Base-by-base conservation (phyloP, 2,113 vertebrate species). In the Oenanthe melanoleuca region DNA sequence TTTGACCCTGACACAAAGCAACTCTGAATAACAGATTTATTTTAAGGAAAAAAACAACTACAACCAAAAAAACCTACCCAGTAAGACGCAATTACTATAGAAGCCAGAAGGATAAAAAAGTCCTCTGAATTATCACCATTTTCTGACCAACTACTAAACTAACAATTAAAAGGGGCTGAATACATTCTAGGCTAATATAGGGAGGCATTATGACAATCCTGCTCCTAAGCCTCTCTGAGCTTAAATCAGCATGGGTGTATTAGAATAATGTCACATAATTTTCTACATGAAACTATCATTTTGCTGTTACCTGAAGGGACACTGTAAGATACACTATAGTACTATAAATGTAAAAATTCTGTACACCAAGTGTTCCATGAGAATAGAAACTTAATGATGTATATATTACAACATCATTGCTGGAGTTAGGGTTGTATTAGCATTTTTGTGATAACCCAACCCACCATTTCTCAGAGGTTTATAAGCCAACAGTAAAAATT, bases 301-400 rank as follows among this genome's bases (percentile, higher is more conserved):
- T 96, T 50, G 6, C 52, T 95, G 61, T 95, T 96, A 97, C 95
- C 97, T 97, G 92, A 85, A 97, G 96, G 94, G 63, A 97, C 92
- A 89, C 72, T 86, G 74, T 93, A 93, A 95, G 91, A 95, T 82
- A 96, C 82, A 63, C 86, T 82, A 72, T 86, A 95, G 56, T 84
- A 92, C 92, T 95, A 95, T 93, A 95, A 97, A 97, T 97, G 96
- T 97, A 97, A 97, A 97, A 97, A 97, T 95, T 93, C 95, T 86
- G 90, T 95, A 96, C 69, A 93, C 64, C 79, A 85, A 96, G 80
- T 6, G 47, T 95, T 96, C 95, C 85, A 12, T 81, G 79, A 96
- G 88, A 96, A 96, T 75, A 79, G 92, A 89, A 95, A 89, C 81
- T 95, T 97, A 96, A 97, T 96, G 94, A 92, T 95, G 88, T 94